Evolutionary conservation across 2,113 vertebrate species (phyloP).

Genomic region (Amblyornis subalaris): DNA sequence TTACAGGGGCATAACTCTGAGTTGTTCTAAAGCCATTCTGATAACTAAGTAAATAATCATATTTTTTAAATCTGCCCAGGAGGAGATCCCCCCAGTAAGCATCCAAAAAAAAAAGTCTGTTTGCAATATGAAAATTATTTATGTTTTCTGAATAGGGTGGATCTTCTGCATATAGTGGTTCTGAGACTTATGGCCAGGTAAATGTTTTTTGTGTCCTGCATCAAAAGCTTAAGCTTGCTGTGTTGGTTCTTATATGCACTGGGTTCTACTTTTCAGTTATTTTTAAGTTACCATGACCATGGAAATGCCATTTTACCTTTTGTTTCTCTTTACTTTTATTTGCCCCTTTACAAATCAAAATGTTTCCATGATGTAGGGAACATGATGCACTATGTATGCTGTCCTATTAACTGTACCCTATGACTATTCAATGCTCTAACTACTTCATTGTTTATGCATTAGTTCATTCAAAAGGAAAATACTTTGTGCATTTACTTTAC

Average conservation of each 20-base stretch:
- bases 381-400: not conserved
- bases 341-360: not conserved
- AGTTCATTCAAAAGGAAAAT: not conserved
- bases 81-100: not conserved
- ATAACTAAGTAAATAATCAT: not conserved
- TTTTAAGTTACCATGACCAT: not conserved
- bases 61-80: not conserved
- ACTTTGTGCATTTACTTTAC: not conserved
- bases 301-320: not conserved
- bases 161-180: not conserved
- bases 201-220: not conserved
- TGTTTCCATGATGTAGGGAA: not conserved
- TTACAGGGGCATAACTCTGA: not conserved
- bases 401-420: not conserved
- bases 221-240: not conserved
- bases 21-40: not conserved
- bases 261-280: not conserved
- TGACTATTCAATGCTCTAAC: not conserved
- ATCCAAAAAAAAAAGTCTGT: not conserved
- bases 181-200: slow-evolving; percentile 45
- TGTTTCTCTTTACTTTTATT: not conserved
- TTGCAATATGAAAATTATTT: not conserved
- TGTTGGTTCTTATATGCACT: not conserved
- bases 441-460: not conserved
- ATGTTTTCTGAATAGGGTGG: slow-evolving; percentile 16